Evolutionary conservation across 2,113 vertebrate species (phyloP), one percentile per base, ranked within the genome.

Genomic region (Irena cyanogastra): DNA sequence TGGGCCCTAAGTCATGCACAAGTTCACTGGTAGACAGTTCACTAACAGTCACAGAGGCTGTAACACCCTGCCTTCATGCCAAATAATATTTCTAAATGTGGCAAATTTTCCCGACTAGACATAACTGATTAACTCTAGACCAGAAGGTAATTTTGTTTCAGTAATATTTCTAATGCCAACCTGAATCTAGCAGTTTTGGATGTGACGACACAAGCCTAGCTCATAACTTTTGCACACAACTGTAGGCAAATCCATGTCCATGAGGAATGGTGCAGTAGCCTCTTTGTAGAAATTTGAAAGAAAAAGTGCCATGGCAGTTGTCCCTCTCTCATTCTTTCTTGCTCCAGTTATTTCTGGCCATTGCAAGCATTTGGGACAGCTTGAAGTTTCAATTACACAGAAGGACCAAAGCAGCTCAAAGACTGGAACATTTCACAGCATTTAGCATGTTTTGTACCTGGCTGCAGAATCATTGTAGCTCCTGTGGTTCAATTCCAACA

Each of bases 181-280:
- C 17, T 59, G 37, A 80, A 69, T 15, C 12, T 14, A n/a, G 10
- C 1, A 31, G 41, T 47, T 74, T 63, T 44, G 14, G 5, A 8
- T 71, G 33, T 35, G 49, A 56, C 1, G 14, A 39, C 23, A 24
- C 7, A 68, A 76, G 49, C 10, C 13, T 53, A 45, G 5, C 56
- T 39, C 41, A 13, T 17, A 60, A 28, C 6, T 30, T 70, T 50
- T 14, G 11, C 52, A 50, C 18, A 4, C 15, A 63, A 7, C 7
- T 47, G 17, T 7, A 39, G 30, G 18, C 16, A 83, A 89, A 52
- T 61, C 44, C 3, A 0, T 16, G 4, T 8, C 47, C 8, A 27
- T 11, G 16, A 65, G 14, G 11, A 87, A 69, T 24, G n/a, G 4
- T 2, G 2, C 1, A 0, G 18, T 18, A 60, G 1, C 3, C 10